A percentile compares a stretch with the other conserved stretches of the same genome.
Evolutionary conservation across 1,140 invertebrate species (phyloP).

Genomic region (Orchesella cincta): DNA sequence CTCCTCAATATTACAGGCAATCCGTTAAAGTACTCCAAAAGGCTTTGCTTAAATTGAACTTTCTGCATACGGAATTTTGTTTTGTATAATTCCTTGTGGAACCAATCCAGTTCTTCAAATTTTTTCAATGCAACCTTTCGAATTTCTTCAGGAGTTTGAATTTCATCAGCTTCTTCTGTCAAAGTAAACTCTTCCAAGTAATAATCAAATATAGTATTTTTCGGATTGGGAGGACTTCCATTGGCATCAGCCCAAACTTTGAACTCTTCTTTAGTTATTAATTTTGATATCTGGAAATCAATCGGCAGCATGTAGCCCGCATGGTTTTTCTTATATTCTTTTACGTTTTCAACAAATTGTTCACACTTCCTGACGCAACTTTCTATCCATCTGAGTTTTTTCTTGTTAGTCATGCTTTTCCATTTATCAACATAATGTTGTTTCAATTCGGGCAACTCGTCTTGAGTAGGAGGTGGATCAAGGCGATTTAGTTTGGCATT

Average conservation of each 20-base stretch:
- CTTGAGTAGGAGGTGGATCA: background rate
- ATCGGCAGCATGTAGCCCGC: conserved; percentile 7
- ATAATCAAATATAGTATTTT: background rate
- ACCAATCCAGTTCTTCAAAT: conserved; percentile 26
- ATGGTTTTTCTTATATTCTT: conserved; percentile 27
- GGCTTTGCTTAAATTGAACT: conserved; percentile 30
- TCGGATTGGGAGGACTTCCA: conserved; percentile 28
- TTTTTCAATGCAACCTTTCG: background rate
- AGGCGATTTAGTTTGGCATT: conserved; percentile 29
- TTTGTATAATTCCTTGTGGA: conserved; percentile 21
- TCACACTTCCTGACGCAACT: conserved; percentile 7
- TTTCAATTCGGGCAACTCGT: conserved; percentile 35
- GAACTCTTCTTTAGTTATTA: conserved; percentile 34
- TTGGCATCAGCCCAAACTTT: conserved; percentile 32
- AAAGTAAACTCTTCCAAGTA: conserved; percentile 7
- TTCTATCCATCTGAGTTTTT: conserved; percentile 36
- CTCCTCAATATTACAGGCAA: conserved; percentile 36
- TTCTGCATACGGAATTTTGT: conserved; percentile 1
- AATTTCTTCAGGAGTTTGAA: background rate
- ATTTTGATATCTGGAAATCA: conserved; percentile 15
- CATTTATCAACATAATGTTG: conserved; percentile 30
- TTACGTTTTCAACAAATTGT: conserved; percentile 8
- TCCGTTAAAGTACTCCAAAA: conserved; percentile 20
- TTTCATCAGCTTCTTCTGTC: conserved; percentile 23
- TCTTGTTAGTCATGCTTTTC: background rate